Base-by-base conservation (phyloP, 2,888 invertebrate species). In the Ophioninae sp. region DNA sequence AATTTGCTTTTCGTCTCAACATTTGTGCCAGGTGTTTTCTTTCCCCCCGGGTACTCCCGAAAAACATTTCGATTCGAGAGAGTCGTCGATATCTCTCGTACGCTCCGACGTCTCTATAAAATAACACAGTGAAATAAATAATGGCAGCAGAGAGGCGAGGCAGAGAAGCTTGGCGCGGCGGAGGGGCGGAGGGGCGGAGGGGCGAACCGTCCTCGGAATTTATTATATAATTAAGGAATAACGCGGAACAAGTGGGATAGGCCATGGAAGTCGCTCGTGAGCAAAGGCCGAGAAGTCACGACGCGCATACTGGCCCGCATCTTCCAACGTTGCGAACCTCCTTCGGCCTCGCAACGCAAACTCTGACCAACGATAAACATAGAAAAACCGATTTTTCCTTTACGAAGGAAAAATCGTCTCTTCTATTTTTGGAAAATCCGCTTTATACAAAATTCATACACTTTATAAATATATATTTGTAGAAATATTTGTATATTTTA, bases 71-170 rank as follows among this genome's bases (percentile, higher is more conserved):
- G 37, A 75, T 20, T 37, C 10, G 59, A 37, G 63, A 30, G 30
- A 51, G 13, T 23, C 58, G 58, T 75, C 61, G 23, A 41, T 77
- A 22, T 68, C 61, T 61, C 41, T 68, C 63, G 39, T 44, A 37
- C 20, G 13, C 30, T 44, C 69, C n/a, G 68, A 69, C 65, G 74
- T 37, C 56, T 75, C 41, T 17, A 67, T 67, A 78, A 78, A 78
- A 71, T 69, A 78, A 78, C 51, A 69, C 69, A 13, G 41, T 22
- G n/a, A 44, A 69, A 69, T 41, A 69, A 77, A 69, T 44, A 69
- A 69, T 9, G 37, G 13, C 9, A 63, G 17, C 37, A 17, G n/a
- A n/a, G n/a, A 23, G 20, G n/a, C 37, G 37, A 30, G 23, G 10
- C n/a, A 44, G 44, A 22, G 41, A 20, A 17, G 20, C 17, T n/a